phyloP scores from a whole-genome alignment of 2,113 vertebrate genomes.

The Cottus gobio region DNA sequence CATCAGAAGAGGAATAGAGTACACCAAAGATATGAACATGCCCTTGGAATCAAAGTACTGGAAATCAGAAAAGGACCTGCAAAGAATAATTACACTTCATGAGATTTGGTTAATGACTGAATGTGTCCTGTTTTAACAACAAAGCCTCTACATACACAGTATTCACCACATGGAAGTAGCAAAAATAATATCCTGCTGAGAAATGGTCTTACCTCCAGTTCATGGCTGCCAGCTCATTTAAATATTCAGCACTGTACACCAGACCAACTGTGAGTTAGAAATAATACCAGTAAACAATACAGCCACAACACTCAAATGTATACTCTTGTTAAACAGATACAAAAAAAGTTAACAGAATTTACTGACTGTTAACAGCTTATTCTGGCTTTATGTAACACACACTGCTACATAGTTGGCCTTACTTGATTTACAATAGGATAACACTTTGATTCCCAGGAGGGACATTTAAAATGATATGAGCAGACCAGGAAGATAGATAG shows the following conservation, averaged over 20 bases:
- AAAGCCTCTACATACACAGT: not conserved
- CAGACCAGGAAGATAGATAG: not conserved
- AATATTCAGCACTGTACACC: conserved; percentile 91
- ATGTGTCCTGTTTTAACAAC: not conserved
- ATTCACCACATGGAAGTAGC: not conserved
- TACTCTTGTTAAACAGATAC: not conserved
- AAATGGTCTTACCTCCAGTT: conserved; percentile 90
- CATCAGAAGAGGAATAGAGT: conserved; percentile 90
- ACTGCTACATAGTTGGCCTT: not conserved
- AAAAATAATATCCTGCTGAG: not conserved
- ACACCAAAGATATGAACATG: conserved; percentile 96
- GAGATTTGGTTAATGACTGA: not conserved
- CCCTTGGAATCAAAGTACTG: conserved; percentile 98
- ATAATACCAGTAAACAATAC: not conserved
- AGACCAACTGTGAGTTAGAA: conserved; percentile 82
- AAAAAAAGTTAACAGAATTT: not conserved
- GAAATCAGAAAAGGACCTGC: conserved; percentile 91
- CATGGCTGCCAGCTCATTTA: conserved; percentile 94
- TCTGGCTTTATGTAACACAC: not conserved
- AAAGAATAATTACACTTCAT: conserved; percentile 36
- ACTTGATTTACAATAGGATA: not conserved
- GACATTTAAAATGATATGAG: not conserved
- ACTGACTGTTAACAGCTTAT: not conserved
- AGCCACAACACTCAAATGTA: not conserved
- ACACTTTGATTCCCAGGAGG: not conserved